Percentiles rank a stretch among this genome's conserved stretches.
phyloP scores from a whole-genome alignment of 2,888 invertebrate genomes.

The Zootermopsis nevadensis region DNA sequence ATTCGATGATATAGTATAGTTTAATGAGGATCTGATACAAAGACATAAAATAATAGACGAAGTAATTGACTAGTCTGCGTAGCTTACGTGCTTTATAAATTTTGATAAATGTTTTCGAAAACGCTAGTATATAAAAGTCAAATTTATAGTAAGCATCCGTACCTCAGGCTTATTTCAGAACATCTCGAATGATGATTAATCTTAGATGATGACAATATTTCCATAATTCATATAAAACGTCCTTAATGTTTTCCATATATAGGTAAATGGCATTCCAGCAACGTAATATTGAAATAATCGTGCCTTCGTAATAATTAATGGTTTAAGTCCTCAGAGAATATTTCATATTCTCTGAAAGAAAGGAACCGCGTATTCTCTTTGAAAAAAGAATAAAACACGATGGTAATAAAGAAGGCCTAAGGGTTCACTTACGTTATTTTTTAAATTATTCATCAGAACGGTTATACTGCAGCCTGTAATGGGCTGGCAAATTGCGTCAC shows the following conservation, averaged over 20 bases:
- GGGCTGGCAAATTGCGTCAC: neutral
- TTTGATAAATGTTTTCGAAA: neutral
- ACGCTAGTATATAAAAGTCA: neutral
- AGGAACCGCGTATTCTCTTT: neutral
- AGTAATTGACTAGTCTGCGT: no score
- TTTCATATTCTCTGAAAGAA: constrained; percentile 18
- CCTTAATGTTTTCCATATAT: constrained; percentile 37
- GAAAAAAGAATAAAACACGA: neutral
- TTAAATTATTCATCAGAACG: constrained; percentile 1
- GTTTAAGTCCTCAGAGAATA: constrained; percentile 15
- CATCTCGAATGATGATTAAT: constrained; percentile 40
- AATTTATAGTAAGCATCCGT: neutral
- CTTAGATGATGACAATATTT: constrained; percentile 45
- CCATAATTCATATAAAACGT: constrained; percentile 44
- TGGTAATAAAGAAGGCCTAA: neutral
- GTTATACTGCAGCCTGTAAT: neutral
- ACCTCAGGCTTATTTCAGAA: neutral
- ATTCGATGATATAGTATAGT: no score
- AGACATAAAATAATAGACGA: no score
- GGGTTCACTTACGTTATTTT: neutral
- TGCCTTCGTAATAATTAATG: constrained; percentile 28
- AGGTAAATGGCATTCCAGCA: constrained; percentile 22
- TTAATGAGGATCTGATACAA: no score
- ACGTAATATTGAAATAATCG: constrained; percentile 4
- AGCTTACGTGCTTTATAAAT: no score